Evolutionary conservation across 2,797 vertebrate species (phyloP), one percentile per base, ranked within the genome.

Genomic region (Myoxocephalus aenaeus): DNA sequence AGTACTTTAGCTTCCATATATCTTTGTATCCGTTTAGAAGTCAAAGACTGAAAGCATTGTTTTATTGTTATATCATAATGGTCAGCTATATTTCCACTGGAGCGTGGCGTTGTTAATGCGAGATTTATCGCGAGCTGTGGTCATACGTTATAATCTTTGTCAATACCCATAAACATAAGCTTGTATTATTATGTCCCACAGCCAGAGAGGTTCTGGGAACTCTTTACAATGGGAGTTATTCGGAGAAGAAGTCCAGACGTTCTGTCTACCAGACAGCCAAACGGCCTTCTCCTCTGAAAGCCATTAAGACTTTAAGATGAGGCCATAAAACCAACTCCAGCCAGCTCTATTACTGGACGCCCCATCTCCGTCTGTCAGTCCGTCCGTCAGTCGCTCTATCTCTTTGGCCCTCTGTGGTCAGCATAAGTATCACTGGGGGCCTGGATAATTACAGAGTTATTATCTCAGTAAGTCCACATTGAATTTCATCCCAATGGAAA

Each of bases 221-320:
- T 65, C 79, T 75, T 80, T 57, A 62, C 82, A 77, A 58, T 34
- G 65, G 66, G 38, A 80, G 75, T 78, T 85, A 93, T 90, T 89
- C 87, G 8, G 77, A 86, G 85, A 86, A 80, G 88, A 90, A 87
- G 86, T 48, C 77, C 84, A 90, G 89, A 90, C 87, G 48, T 78
- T 87, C 75, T 79, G 90, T 90, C 89, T 87, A 74, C 79, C 90
- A 93, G 91, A 89, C 89, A 73, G 84, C 86, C 85, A 73, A 77
- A 74, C 79, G 86, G 84, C 80, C 81, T 50, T 22, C 81, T 83
- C 70, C 77, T 86, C 83, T 88, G 79, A 91, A 91, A 91, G 85
- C 92, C 85, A 90, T 92, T 90, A 93, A 57, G 89, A 81, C 87
- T 83, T 90, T 89, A 91, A 90, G 86, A 92, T 79, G 83, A 88